Conservation (phyloP, 2,113 vertebrate genomes). For the Pristiophorus japonicus region DNA sequence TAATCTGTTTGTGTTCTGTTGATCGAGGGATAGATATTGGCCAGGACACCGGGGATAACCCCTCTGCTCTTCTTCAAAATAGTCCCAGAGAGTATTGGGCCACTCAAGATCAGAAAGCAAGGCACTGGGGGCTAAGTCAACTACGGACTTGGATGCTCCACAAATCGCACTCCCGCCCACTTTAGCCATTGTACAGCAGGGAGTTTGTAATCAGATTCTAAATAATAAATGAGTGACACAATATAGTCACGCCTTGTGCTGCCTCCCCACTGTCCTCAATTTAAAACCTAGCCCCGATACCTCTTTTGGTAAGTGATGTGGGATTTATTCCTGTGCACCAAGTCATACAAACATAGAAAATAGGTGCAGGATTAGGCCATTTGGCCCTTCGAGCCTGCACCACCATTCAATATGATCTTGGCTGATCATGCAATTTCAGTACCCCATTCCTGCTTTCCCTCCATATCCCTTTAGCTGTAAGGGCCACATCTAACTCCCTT, state of each 20-base stretch:
- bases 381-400: too few relatives aligned
- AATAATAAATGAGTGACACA: background rate
- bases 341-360: too few relatives aligned
- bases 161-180: background rate
- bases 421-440: too few relatives aligned
- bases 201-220: background rate
- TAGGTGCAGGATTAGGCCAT: too few relatives aligned
- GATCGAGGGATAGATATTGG: too few relatives aligned
- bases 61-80: too few relatives aligned
- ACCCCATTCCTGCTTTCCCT: too few relatives aligned
- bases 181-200: background rate
- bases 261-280: background rate
- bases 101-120: background rate
- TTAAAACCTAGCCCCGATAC: background rate
- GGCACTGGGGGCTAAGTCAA: background rate
- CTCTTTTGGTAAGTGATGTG: background rate
- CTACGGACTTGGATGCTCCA: background rate
- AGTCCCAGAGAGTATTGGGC: background rate
- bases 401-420: too few relatives aligned
- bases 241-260: background rate
- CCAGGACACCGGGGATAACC: too few relatives aligned
- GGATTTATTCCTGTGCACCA: background rate
- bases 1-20: too few relatives aligned
- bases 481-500: too few relatives aligned
- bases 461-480: too few relatives aligned